These are phyloP conservation scores for Xanthorhoe spadicearia DNA, from an alignment of 2,888 invertebrate species.

Conservation along the genomic window DNA sequence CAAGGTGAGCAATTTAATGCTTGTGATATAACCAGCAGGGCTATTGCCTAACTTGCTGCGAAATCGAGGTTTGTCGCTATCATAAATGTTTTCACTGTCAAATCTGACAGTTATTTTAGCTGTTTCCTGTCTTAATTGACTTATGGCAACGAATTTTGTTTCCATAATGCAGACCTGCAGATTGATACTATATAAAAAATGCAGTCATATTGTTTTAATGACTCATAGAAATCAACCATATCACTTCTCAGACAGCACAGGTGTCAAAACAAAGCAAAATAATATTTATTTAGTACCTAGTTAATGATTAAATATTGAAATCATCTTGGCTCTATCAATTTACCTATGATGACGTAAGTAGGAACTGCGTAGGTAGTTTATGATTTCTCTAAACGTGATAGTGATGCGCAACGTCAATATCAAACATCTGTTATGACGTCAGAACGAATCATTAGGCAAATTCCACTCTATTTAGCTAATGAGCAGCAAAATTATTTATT, in stretches of 20 bases:
- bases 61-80: no score
- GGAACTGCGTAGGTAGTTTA: slow-evolving; percentile 13
- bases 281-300: neutral
- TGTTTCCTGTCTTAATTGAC: no score
- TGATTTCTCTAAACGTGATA: neutral
- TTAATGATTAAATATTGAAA: neutral
- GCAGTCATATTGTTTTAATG: neutral
- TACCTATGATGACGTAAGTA: slow-evolving; percentile 11
- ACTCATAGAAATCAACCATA: neutral
- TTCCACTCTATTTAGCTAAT: neutral
- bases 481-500: neutral
- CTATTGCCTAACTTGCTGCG: no score
- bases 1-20: no score
- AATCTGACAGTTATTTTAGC: no score
- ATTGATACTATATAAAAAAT: no score
- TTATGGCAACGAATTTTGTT: no score
- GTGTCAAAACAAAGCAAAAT: neutral
- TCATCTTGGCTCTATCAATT: neutral
- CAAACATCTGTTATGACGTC: slow-evolving; percentile 19
- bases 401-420: slow-evolving; percentile 1
- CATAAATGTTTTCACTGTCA: no score
- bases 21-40: no score
- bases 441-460: neutral
- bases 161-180: no score
- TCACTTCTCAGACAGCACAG: neutral